Evolutionary conservation across 2,888 invertebrate genomes (phyloP).

Genomic region (Heliconius hortense): DNA sequence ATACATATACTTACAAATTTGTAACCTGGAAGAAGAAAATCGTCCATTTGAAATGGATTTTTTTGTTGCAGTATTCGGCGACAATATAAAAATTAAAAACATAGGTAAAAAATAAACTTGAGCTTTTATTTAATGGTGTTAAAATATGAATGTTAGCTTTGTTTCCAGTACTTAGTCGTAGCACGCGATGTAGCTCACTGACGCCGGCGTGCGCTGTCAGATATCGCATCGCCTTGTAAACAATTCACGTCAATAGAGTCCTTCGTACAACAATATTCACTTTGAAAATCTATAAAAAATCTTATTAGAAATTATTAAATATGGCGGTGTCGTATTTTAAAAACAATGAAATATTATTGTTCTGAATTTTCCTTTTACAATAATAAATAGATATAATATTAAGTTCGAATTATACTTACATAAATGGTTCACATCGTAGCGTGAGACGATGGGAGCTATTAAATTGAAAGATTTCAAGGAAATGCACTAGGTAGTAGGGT

Average conservation of each 20-base stretch:
- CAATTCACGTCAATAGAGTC: conserved; percentile 42
- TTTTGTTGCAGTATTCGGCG: conserved; percentile 15
- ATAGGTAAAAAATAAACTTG: conserved; percentile 11
- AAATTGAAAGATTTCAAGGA: conserved; percentile 53
- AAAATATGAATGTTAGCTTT: conserved; percentile 59
- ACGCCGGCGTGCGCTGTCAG: conserved; percentile 44
- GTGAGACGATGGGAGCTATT: conserved; percentile 36
- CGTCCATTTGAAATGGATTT: neutral
- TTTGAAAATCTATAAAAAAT: neutral
- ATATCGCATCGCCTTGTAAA: conserved; percentile 58
- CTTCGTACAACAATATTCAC: conserved; percentile 1
- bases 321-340: neutral
- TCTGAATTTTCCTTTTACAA: neutral
- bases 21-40: neutral
- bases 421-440: conserved; percentile 16
- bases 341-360: neutral
- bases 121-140: conserved; percentile 44
- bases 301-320: neutral
- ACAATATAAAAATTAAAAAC: neutral
- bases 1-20: neutral
- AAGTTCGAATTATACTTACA: neutral
- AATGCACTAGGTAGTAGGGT: conserved; percentile 55
- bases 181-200: conserved; percentile 67
- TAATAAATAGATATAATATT: neutral
- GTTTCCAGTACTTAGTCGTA: conserved; percentile 49